Base-by-base conservation (phyloP, 1,140 invertebrate species). In the Tetramorium parvispinum region DNA sequence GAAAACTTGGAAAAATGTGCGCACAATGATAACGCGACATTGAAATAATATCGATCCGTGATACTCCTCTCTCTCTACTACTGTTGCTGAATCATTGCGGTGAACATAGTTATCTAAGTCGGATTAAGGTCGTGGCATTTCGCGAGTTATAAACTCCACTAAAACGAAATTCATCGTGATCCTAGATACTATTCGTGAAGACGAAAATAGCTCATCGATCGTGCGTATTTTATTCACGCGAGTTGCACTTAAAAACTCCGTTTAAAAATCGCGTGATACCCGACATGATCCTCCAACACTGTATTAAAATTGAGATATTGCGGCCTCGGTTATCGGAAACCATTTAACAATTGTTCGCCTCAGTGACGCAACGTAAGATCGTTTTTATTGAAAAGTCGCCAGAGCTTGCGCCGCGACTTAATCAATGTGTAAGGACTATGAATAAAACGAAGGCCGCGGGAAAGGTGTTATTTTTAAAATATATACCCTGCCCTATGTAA, bases 151-250 rank as follows among this genome's bases (percentile, higher is more conserved):
- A 81, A 91, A 91, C 78, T 87, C 76, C 87, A 81, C 57, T 78
- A 87, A 32, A 91, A 88, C 77, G 86, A 82, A 88, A 87, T 73
- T 85, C 63, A 86, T 53, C 59, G 83, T 75, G 78, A 92, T 92
- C 75, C 77, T 68, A 76, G 77, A 89, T 87, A 83, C 73, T 75
- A 85, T 63, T 65, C 43, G 40, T 8, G 18, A 37, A 16, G 86
- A 89, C 89, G 81, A 90, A 93, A 92, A 93, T 94, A 94, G 75
- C 49, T 27, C 53, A 91, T 93, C 85, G 92, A 94, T 92, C 90
- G 71, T 76, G 61, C 57, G 83, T 88, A 63, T 71, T 89, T 92
- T 91, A 91, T 91, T 92, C 86, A 89, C 79, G 57, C 49, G 43
- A 59, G 21, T 18, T 16, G n/a, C 13, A 8, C 2, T 70, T 18